Percentiles rank a stretch among this genome's conserved stretches.
phyloP scores from a whole-genome alignment of 2,113 vertebrate genomes.

The Camelus dromedarius region DNA sequence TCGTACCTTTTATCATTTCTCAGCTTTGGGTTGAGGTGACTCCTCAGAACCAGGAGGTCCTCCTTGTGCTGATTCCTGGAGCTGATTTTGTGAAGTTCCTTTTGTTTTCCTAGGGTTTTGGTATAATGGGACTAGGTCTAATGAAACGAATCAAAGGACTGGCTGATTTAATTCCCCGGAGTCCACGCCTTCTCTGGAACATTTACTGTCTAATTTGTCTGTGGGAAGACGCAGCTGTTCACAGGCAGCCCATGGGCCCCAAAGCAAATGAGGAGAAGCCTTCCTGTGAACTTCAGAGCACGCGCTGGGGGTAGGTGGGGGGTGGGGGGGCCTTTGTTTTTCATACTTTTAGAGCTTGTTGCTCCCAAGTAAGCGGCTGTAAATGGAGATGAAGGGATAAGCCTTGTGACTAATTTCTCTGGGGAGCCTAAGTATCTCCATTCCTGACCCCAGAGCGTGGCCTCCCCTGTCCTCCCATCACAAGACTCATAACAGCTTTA shows the following conservation, averaged over 20 bases:
- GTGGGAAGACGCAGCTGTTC: constrained; percentile 49
- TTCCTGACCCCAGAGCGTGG: neutral
- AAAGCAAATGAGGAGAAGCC: neutral
- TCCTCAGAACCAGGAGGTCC: neutral
- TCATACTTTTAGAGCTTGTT: constrained; percentile 28
- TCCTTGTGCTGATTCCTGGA: neutral
- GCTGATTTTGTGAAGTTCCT: neutral
- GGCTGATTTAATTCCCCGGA: constrained; percentile 9
- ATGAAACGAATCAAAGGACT: neutral
- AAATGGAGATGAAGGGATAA: constrained; percentile 44
- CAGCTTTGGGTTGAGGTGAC: neutral
- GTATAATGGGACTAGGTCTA: neutral
- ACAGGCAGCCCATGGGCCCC: neutral
- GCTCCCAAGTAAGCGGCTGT: constrained; percentile 63
- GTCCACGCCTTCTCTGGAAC: neutral
- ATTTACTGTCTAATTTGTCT: neutral
- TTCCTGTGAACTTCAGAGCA: constrained; percentile 55
- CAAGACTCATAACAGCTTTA: constrained; percentile 51
- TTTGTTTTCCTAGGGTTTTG: constrained; percentile 17
- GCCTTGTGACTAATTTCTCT: constrained; percentile 59
- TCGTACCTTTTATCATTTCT: neutral
- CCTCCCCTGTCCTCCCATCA: neutral
- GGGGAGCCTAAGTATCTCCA: constrained; percentile 13
- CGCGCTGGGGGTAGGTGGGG: neutral
- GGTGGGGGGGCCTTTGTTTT: constrained; percentile 39